phyloP scores from a whole-genome alignment of 2,797 vertebrate genomes.

The Coregonus suidteri region DNA sequence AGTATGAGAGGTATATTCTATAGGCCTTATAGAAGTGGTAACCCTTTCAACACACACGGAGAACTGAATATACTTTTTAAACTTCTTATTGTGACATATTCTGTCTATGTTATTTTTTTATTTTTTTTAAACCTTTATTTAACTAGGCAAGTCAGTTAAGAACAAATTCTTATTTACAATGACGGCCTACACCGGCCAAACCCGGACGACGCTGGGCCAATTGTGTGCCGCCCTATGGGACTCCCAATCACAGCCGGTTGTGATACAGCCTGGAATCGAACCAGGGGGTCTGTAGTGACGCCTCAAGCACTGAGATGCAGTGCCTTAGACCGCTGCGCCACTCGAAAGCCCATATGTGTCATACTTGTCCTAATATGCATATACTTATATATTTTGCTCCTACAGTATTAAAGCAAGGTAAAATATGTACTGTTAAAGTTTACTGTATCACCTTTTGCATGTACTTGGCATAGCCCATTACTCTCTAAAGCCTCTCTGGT shows the following conservation, averaged over 20 bases:
- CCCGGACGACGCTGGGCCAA: too few relatives aligned
- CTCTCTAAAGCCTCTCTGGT: neutral
- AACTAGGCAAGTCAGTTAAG: too few relatives aligned
- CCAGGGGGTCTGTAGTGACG: too few relatives aligned
- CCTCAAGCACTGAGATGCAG: too few relatives aligned
- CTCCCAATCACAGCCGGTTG: too few relatives aligned
- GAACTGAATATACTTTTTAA: neutral
- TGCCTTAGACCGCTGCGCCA: too few relatives aligned
- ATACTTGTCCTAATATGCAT: slow-evolving; percentile 15
- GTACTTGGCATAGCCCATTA: slow-evolving; percentile 27
- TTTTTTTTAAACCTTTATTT: too few relatives aligned
- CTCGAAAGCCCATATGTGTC: too few relatives aligned
- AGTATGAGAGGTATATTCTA: neutral
- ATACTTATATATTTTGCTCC: slow-evolving; percentile 57
- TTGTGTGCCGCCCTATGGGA: too few relatives aligned
- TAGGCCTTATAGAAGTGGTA: neutral
- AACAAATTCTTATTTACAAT: too few relatives aligned
- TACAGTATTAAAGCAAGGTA: slow-evolving; percentile 92
- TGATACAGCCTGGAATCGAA: too few relatives aligned
- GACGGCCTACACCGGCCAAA: too few relatives aligned
- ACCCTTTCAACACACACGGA: neutral
- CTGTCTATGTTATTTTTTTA: neutral
- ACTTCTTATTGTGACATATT: neutral
- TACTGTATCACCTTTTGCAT: slow-evolving; percentile 72
- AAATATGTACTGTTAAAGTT: slow-evolving; percentile 50